Conservation (phyloP, 2,797 vertebrate genomes). For the Ctenopoma kingsleyae region DNA sequence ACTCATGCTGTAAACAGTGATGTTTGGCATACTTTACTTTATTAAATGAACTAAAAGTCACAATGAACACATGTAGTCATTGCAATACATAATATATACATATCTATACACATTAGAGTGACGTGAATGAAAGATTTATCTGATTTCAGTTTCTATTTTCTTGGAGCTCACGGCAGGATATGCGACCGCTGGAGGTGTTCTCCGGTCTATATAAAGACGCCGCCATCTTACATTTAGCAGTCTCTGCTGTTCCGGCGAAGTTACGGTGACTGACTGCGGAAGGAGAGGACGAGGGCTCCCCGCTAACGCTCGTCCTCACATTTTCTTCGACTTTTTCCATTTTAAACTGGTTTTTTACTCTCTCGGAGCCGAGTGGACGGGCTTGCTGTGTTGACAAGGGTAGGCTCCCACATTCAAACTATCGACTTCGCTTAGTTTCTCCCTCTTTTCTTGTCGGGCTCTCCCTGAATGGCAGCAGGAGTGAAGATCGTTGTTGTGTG, state of each 20-base stretch:
- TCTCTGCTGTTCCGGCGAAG: slow-evolving; percentile 62
- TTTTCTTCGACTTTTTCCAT: slow-evolving; percentile 64
- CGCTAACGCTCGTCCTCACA: slow-evolving; percentile 63
- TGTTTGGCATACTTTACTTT: not conserved
- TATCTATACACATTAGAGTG: accelerated
- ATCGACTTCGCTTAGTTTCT: slow-evolving; percentile 37
- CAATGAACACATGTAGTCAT: accelerated
- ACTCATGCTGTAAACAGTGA: slow-evolving; percentile 41
- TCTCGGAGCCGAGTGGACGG: slow-evolving; percentile 72
- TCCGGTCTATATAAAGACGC: slow-evolving; percentile 82
- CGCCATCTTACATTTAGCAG: slow-evolving; percentile 89
- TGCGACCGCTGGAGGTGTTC: slow-evolving; percentile 68
- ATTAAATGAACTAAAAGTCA: not conserved
- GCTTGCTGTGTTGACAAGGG: slow-evolving; percentile 81
- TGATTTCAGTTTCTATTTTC: slow-evolving; percentile 76
- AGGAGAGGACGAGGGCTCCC: slow-evolving; percentile 77
- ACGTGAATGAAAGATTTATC: not conserved
- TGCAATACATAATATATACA: accelerated
- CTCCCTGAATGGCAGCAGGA: slow-evolving; percentile 45
- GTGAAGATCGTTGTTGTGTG: slow-evolving; percentile 60
- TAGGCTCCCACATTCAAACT: slow-evolving; percentile 71
- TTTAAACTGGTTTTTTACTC: slow-evolving; percentile 68
- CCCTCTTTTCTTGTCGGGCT: slow-evolving; percentile 39
- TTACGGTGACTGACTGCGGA: slow-evolving; percentile 20
- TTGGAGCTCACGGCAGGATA: slow-evolving; percentile 81